phyloP scores from a whole-genome alignment of 2,888 invertebrate species.

The Limnephilus marmoratus region DNA sequence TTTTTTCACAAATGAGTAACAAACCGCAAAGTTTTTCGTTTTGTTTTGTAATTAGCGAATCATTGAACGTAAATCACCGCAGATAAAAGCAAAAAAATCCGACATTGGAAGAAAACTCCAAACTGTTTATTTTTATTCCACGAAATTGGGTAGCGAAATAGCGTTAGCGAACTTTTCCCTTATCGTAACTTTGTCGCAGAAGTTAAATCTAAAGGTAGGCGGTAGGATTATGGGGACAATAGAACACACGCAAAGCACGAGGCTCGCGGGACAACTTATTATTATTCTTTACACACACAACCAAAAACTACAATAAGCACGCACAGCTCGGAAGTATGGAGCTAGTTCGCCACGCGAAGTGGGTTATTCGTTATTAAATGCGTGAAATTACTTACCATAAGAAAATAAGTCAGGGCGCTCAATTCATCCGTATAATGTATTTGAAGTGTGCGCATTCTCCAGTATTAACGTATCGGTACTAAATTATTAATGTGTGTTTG shows the following conservation, averaged over 20 bases:
- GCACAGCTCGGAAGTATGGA: neutral
- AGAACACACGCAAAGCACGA: neutral
- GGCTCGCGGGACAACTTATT: neutral
- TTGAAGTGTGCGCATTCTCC: neutral
- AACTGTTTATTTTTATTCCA: neutral
- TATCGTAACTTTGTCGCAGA: neutral
- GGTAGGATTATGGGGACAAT: neutral
- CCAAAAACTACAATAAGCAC: neutral
- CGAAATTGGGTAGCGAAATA: neutral
- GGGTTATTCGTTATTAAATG: conserved; percentile 23
- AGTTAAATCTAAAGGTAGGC: conserved; percentile 2
- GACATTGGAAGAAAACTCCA: neutral
- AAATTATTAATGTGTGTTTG: neutral
- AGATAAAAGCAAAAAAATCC: neutral
- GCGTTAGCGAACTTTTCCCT: neutral
- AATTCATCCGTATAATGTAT: neutral
- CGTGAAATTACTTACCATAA: conserved; percentile 33
- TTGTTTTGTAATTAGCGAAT: neutral
- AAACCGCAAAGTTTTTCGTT: neutral
- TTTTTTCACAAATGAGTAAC: neutral
- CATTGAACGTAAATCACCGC: neutral
- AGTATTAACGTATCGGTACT: neutral
- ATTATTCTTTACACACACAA: conserved; percentile 11
- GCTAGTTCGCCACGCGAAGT: neutral
- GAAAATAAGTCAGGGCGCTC: neutral